phyloP scores from a whole-genome alignment of 2,888 invertebrate genomes.

The Eupithecia insigniata region DNA sequence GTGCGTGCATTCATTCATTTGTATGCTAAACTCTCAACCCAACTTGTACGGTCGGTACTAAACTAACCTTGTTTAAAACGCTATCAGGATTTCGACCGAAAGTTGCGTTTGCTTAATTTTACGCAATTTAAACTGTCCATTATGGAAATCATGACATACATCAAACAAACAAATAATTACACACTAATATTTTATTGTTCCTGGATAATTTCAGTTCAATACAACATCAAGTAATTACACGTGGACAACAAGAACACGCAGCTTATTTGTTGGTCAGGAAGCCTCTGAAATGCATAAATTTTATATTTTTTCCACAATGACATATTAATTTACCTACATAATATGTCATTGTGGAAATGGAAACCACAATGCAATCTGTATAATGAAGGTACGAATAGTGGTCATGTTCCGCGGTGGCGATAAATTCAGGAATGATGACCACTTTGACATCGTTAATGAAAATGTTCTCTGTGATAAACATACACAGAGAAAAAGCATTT shows the following conservation, averaged over 20 bases:
- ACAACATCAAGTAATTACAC: too few species aligned
- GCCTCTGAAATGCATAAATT: too few species aligned
- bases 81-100: background rate
- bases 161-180: too few species aligned
- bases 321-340: too few species aligned
- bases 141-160: too few species aligned
- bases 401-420: conserved; percentile 11
- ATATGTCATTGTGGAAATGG: background rate
- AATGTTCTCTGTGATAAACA: conserved; percentile 3
- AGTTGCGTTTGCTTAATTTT: background rate
- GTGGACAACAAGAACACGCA: too few species aligned
- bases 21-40: conserved; percentile 10
- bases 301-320: too few species aligned
- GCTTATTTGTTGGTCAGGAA: too few species aligned
- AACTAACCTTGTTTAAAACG: background rate
- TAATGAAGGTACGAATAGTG: conserved; percentile 1
- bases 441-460: conserved; percentile 11
- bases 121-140: too few species aligned
- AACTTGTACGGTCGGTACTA: background rate
- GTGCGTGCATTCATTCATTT: conserved; percentile 14
- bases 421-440: conserved; percentile 19
- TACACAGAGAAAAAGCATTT: background rate
- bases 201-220: too few species aligned
- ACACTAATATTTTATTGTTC: too few species aligned
- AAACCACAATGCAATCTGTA: background rate